Percentiles rank a stretch among this genome's conserved stretches.
These are phyloP conservation scores for Drosophila ogumai DNA, from an alignment of 1,140 invertebrate species.

Conservation along the genomic window DNA sequence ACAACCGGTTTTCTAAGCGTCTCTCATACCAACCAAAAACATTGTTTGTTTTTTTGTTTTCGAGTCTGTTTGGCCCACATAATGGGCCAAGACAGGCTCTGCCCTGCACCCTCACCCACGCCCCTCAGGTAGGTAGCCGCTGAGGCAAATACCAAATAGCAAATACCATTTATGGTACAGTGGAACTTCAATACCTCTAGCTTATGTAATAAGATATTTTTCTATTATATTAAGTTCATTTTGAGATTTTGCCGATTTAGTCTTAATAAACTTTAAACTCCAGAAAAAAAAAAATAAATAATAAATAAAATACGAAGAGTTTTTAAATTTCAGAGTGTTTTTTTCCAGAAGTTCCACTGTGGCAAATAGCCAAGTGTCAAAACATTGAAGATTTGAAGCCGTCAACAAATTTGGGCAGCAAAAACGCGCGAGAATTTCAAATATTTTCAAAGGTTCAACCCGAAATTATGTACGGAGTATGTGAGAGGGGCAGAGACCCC, in stretches of 20 bases:
- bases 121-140: conserved; percentile 37
- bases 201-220: background rate
- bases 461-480: conserved; percentile 19
- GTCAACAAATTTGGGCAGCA: conserved; percentile 25
- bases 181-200: background rate
- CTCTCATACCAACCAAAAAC: conserved; percentile 2
- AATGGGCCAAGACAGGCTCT: conserved; percentile 23
- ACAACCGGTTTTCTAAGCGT: conserved; percentile 32
- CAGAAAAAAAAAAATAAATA: too few species aligned
- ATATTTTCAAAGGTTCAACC: conserved; percentile 18
- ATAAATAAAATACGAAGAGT: rapidly evolving
- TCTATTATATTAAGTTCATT: background rate
- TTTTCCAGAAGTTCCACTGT: background rate
- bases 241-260: background rate
- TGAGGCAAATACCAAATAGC: conserved; percentile 29
- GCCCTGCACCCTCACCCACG: conserved; percentile 20
- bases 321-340: too few species aligned
- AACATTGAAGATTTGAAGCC: conserved; percentile 29
- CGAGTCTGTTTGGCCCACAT: conserved; percentile 48
- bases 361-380: conserved; percentile 25
- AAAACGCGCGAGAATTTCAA: conserved; percentile 31
- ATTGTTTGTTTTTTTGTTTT: conserved; percentile 20
- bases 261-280: too few species aligned
- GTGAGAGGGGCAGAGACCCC: background rate
- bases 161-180: conserved; percentile 16